Percentiles rank a stretch among this genome's conserved stretches.
These are phyloP conservation scores for Melanophora roralis DNA, from an alignment of 2,888 invertebrate species.

Conservation along the genomic window DNA sequence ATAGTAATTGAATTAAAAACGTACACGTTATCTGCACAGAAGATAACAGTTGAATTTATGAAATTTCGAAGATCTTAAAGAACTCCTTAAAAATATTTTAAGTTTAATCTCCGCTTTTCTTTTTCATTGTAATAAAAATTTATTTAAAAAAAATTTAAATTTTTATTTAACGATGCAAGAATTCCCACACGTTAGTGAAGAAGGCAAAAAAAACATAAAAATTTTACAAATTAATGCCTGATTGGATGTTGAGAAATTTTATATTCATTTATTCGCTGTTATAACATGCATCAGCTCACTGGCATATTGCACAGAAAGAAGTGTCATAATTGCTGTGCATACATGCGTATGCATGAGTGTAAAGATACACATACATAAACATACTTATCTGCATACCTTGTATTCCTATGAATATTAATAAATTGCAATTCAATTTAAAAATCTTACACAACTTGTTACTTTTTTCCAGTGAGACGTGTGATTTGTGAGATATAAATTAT, in stretches of 20 bases:
- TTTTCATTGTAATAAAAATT: too few relatives aligned
- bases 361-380: too few relatives aligned
- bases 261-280: conserved; percentile 2
- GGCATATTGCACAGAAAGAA: background rate
- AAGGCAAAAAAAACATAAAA: background rate
- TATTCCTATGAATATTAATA: conserved; percentile 24
- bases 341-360: background rate
- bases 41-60: too few relatives aligned
- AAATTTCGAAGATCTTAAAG: too few relatives aligned
- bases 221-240: background rate
- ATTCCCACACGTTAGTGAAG: background rate
- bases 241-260: background rate
- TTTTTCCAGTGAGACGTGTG: background rate
- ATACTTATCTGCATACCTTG: too few relatives aligned
- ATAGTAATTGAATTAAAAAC: conserved; percentile 18
- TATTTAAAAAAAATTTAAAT: background rate
- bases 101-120: too few relatives aligned
- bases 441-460: background rate
- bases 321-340: background rate
- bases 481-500: too few relatives aligned
- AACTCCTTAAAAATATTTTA: too few relatives aligned
- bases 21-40: background rate
- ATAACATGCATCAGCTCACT: background rate
- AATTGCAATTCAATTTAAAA: conserved; percentile 9
- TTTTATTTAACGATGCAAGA: background rate